These are phyloP conservation scores for Mobula hypostoma DNA, from an alignment of 2,113 vertebrate species.

Conservation along the genomic window DNA sequence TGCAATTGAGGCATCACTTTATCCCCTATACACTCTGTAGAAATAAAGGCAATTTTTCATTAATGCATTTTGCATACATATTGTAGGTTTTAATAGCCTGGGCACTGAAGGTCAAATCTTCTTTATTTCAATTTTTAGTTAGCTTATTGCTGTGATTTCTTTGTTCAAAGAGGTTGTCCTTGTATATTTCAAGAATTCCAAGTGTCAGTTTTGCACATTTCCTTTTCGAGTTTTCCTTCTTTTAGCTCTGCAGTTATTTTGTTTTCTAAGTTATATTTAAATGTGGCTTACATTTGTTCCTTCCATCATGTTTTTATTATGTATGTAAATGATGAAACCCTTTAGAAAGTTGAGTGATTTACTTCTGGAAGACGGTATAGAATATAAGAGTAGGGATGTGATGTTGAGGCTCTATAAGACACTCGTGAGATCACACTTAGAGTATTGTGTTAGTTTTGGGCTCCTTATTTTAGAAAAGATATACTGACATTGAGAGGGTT, in stretches of 20 bases:
- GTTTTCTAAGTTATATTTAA: not conserved
- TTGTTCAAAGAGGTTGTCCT: not conserved
- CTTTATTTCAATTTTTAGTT: not conserved
- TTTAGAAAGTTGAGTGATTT: not conserved
- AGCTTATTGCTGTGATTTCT: not conserved
- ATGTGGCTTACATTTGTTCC: not conserved
- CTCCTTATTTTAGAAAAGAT: no score
- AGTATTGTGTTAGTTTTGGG: no score
- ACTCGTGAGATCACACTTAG: no score
- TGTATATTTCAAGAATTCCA: not conserved
- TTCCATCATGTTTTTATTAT: conserved; percentile 7
- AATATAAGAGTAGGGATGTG: no score
- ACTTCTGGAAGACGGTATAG: no score
- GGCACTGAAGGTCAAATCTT: not conserved
- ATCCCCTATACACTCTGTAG: not conserved
- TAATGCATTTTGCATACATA: not conserved
- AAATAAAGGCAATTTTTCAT: not conserved
- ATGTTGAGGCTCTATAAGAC: no score
- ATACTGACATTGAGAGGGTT: no score
- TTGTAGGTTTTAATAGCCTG: not conserved
- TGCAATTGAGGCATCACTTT: not conserved
- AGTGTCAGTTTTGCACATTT: not conserved
- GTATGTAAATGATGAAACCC: not conserved
- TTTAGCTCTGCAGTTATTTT: not conserved
- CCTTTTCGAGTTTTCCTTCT: not conserved